phyloP scores from a whole-genome alignment of 2,888 invertebrate species.

The Stenchaetothrips biformis region DNA sequence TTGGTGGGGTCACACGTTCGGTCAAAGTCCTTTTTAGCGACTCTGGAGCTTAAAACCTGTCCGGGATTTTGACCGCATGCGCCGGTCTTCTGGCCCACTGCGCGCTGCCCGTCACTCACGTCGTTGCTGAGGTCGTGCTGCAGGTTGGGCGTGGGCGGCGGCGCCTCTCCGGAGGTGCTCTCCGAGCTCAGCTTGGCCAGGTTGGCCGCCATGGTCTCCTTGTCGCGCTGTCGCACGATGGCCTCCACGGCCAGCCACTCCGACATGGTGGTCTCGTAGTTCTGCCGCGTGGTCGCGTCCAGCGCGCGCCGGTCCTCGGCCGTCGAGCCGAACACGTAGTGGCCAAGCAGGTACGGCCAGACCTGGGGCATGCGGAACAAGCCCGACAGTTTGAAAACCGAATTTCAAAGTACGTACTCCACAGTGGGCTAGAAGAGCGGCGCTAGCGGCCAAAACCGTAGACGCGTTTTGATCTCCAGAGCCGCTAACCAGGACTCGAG shows the following conservation, averaged over 20 bases:
- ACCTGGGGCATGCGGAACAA: constrained; percentile 48
- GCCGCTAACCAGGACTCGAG: too few relatives aligned
- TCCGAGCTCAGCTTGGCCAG: constrained; percentile 79
- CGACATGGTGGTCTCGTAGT: constrained; percentile 87
- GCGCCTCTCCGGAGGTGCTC: constrained; percentile 54
- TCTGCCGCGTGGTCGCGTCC: constrained; percentile 62
- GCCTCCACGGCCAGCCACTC: constrained; percentile 95
- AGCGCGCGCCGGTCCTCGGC: constrained; percentile 59
- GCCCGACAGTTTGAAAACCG: background rate
- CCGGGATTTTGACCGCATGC: too few relatives aligned
- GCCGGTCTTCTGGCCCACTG: too few relatives aligned
- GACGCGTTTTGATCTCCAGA: too few relatives aligned
- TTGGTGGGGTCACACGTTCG: too few relatives aligned
- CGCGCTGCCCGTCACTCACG: too few relatives aligned
- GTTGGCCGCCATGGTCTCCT: constrained; percentile 77
- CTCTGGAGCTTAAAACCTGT: too few relatives aligned
- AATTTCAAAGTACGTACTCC: background rate
- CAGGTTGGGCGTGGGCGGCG: constrained; percentile 43
- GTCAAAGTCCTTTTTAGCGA: too few relatives aligned
- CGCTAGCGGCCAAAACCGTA: too few relatives aligned
- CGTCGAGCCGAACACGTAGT: constrained; percentile 74
- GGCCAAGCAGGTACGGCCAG: constrained; percentile 85
- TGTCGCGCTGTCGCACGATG: constrained; percentile 76
- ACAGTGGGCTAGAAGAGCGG: too few relatives aligned
- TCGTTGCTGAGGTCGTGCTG: constrained; percentile 53